Conservation (phyloP, 2,113 vertebrate species). For the Anhinga rufa region DNA sequence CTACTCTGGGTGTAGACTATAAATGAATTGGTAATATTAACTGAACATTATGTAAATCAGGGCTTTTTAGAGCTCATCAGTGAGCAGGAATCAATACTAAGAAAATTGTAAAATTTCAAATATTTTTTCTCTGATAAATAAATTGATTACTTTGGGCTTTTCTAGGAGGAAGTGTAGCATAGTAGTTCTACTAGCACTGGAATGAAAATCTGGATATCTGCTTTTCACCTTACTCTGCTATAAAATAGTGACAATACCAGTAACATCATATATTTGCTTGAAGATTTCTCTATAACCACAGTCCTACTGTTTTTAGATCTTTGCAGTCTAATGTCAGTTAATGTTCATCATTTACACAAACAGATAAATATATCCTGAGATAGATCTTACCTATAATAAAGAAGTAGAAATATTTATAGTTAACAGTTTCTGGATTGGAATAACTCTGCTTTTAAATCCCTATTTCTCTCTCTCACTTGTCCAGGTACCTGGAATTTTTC, state of each 20-base stretch:
- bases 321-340: not conserved
- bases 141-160: not conserved
- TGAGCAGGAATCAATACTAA: not conserved
- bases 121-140: not conserved
- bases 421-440: not conserved
- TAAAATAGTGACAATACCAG: not conserved
- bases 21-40: not conserved
- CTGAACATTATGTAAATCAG: not conserved
- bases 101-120: not conserved
- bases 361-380: not conserved
- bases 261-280: not conserved
- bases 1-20: not conserved
- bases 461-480: not conserved
- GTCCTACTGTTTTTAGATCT: not conserved
- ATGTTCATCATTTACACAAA: not conserved
- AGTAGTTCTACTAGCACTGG: not conserved
- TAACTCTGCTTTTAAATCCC: not conserved
- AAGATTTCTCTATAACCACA: not conserved
- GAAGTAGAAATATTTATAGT: not conserved
- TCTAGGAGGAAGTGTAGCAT: not conserved
- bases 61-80: not conserved
- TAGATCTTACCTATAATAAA: not conserved
- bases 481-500: conserved; percentile 83
- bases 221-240: not conserved
- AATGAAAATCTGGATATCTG: not conserved